These are phyloP conservation scores for Atta cephalotes DNA, from an alignment of 1,140 invertebrate species.

Conservation along the genomic window DNA sequence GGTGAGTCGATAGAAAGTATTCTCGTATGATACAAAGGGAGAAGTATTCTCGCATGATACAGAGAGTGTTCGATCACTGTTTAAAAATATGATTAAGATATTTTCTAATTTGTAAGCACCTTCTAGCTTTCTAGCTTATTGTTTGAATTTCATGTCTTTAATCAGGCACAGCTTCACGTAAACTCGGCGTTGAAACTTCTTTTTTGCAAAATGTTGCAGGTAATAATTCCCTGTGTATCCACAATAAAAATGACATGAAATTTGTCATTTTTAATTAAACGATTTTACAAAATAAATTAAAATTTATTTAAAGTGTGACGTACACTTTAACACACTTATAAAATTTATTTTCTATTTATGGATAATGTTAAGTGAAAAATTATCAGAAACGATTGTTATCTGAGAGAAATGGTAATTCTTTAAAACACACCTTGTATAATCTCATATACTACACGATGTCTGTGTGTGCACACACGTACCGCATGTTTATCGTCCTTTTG, in stretches of 20 bases:
- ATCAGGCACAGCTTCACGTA: background rate
- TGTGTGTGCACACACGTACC: slow-evolving; percentile 29
- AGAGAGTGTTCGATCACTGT: background rate
- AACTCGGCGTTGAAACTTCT: slow-evolving; percentile 6
- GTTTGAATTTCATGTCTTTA: background rate
- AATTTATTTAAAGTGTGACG: background rate
- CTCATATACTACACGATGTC: background rate
- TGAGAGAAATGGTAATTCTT: slow-evolving; percentile 19
- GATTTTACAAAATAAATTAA: background rate
- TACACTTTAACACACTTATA: background rate
- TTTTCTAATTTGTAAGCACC: background rate
- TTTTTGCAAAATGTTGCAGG: background rate
- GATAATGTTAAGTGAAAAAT: background rate
- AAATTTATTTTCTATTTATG: background rate
- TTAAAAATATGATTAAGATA: background rate
- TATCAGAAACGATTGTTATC: background rate
- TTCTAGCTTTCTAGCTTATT: background rate
- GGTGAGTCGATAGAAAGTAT: background rate
- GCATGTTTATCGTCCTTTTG: slow-evolving; percentile 49
- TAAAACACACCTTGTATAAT: slow-evolving; percentile 27
- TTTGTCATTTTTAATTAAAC: background rate
- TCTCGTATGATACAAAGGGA: background rate
- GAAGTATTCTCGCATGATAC: background rate
- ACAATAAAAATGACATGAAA: background rate
- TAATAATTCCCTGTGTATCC: background rate